Conservation (phyloP, 2,113 vertebrate species). For the Macquaria australasica region DNA sequence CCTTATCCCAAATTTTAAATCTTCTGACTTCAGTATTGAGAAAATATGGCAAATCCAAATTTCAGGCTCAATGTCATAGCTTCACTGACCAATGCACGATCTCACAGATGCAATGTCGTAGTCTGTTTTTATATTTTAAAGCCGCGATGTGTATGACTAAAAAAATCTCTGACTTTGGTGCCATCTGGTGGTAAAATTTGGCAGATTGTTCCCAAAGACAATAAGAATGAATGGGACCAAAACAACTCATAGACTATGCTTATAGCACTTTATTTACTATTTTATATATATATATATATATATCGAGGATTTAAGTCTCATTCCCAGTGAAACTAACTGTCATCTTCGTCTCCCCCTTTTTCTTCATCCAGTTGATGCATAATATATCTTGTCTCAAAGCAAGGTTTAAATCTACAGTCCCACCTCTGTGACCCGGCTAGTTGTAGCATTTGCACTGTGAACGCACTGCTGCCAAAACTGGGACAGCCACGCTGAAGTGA, state of each 20-base stretch:
- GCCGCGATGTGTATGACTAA: neutral
- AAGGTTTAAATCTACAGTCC: neutral
- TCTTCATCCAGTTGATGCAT: neutral
- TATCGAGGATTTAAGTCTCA: neutral
- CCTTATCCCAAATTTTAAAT: neutral
- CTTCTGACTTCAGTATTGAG: neutral
- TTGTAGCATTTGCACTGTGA: constrained; percentile 20
- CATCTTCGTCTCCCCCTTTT: neutral
- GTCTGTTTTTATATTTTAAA: neutral
- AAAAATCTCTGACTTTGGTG: neutral
- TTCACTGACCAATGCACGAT: neutral
- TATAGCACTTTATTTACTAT: too few species aligned
- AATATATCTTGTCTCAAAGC: constrained; percentile 1
- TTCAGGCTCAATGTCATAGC: neutral
- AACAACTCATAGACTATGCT: neutral
- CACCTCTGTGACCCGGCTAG: constrained; percentile 10
- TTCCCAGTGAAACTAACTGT: neutral
- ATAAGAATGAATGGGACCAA: neutral
- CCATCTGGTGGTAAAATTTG: neutral
- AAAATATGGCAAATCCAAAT: neutral
- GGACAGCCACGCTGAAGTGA: constrained; percentile 47
- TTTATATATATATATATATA: neutral
- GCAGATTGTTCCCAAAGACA: neutral
- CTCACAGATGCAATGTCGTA: neutral
- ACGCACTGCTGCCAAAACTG: constrained; percentile 43